Percentiles rank a stretch among this genome's conserved stretches.
phyloP scores from a whole-genome alignment of 35 echinoderm and acorn worm species.

The Patiria miniata region DNA sequence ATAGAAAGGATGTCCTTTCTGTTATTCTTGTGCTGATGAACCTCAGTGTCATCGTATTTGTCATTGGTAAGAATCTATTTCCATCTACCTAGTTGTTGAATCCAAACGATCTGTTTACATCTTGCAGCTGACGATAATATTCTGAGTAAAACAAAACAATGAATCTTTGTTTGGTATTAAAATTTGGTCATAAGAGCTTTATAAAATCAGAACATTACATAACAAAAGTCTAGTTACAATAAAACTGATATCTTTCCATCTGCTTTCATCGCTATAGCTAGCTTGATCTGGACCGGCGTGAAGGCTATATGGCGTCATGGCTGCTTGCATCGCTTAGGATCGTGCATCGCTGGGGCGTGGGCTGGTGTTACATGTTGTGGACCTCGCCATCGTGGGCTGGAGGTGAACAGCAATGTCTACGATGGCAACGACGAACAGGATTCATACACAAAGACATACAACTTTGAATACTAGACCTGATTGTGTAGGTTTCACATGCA shows the following conservation, averaged over 20 bases:
- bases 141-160: not conserved
- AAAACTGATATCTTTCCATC: not conserved
- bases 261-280: not conserved
- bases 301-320: not conserved
- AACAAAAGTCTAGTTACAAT: too few species aligned
- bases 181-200: not conserved
- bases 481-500: too few species aligned
- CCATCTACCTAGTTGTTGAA: not conserved
- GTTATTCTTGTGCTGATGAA: too few species aligned
- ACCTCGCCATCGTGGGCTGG: not conserved
- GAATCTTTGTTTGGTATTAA: too few species aligned
- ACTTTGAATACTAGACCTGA: too few species aligned
- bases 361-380: not conserved
- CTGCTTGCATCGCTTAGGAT: not conserved
- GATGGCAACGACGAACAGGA: too few species aligned
- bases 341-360: not conserved
- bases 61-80: not conserved
- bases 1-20: not conserved
- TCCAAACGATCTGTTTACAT: not conserved
- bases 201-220: not conserved
- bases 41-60: constrained; percentile 9
- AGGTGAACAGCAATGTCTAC: too few species aligned
- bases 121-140: not conserved
- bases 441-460: too few species aligned
- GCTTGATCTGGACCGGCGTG: not conserved